These are phyloP conservation scores for Bolinopsis microptera DNA, from an alignment of 37 sponge, comb jelly and placozoan species.

Conservation along the genomic window DNA sequence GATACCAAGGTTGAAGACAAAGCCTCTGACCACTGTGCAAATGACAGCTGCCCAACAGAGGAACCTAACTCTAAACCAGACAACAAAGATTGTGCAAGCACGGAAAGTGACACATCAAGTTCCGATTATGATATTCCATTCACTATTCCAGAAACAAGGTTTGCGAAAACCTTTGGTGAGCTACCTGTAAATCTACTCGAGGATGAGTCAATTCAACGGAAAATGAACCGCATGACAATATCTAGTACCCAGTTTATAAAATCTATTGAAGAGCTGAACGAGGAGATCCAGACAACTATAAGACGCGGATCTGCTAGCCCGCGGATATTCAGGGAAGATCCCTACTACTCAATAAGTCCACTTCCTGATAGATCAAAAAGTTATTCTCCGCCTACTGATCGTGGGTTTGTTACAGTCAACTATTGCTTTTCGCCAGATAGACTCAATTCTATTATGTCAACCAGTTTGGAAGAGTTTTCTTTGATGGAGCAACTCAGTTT, in stretches of 20 bases:
- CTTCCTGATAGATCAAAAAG: neutral
- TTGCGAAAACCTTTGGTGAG: neutral
- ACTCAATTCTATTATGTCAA: neutral
- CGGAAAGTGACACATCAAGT: neutral
- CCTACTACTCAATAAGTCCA: neutral
- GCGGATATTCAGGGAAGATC: neutral
- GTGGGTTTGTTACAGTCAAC: neutral
- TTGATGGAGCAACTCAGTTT: neutral
- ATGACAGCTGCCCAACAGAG: neutral
- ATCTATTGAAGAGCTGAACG: neutral
- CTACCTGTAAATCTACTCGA: neutral
- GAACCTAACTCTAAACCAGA: neutral
- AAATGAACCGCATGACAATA: neutral
- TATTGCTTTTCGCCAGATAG: neutral
- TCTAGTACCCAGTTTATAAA: neutral
- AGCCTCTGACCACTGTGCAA: neutral
- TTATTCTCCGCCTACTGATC: neutral
- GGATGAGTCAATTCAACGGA: neutral
- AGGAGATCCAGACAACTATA: neutral
- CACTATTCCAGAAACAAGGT: neutral
- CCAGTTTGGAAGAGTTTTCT: conserved; percentile 6
- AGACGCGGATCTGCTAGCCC: neutral
- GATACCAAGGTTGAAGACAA: neutral
- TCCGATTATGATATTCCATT: neutral
- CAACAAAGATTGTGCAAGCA: neutral